Evolutionary conservation across 2,113 vertebrate genomes (phyloP), one percentile per base, ranked within the genome.

Genomic region (Monopterus albus): DNA sequence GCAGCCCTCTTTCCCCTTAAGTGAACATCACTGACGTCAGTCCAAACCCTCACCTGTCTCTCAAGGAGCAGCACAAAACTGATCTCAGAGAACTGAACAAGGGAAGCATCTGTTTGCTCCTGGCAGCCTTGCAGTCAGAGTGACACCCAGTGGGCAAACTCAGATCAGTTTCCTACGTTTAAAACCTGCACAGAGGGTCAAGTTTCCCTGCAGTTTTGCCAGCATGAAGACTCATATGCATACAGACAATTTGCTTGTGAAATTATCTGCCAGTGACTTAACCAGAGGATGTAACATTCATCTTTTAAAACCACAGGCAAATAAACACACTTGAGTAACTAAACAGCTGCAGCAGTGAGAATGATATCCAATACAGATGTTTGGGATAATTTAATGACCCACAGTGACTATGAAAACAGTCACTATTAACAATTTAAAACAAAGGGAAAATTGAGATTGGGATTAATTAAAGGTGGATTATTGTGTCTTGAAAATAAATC

Each of bases 121-220:
- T 25, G 53, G 26, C 2, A 56, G 49, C 14, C 51, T 68, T 31
- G 43, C 23, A 64, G 49, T 14, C 57, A 90, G 62, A 89, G 77
- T 72, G 89, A 79, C 87, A 79, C 83, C 87, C 33, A 60, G 89
- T 91, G 92, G 90, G 77, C 25, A 64, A 72, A 78, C 23, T 11
- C 17, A 77, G 21, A 47, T 78, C 81, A 72, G 31, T 36, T 58
- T 61, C 40, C 12, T 14, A 26, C 36, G 8, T 57, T 51, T 31
- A 31, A 31, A 31, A n/a, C n/a, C n/a, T n/a, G n/a, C n/a, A n/a
- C n/a, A n/a, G n/a, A n/a, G n/a, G n/a, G n/a, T n/a, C n/a, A n/a
- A n/a, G n/a, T n/a, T n/a, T n/a, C n/a, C n/a, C n/a, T n/a, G n/a
- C n/a, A n/a, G n/a, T n/a, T n/a, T n/a, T n/a, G n/a, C n/a, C n/a